phyloP scores from a whole-genome alignment of 2,888 invertebrate species.

The Cheilosia variabilis region DNA sequence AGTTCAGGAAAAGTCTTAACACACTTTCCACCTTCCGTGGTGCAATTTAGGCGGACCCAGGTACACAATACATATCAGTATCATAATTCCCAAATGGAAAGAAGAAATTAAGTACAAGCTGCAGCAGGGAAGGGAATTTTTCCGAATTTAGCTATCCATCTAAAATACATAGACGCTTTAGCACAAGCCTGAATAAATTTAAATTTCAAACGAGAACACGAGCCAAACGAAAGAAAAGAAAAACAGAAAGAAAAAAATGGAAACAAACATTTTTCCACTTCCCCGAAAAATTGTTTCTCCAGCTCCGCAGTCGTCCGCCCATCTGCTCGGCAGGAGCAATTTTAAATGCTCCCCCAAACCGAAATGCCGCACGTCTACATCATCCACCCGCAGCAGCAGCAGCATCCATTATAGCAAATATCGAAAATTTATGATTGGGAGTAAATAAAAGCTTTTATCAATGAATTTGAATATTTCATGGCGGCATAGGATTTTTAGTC shows the following conservation, averaged over 20 bases:
- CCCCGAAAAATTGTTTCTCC: conserved; percentile 50
- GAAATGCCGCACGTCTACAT: conserved; percentile 25
- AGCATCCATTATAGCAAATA: conserved; percentile 73
- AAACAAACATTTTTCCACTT: conserved; percentile 53
- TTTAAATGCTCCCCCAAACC: conserved; percentile 59
- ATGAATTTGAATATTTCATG: conserved; percentile 76
- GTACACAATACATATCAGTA: conserved; percentile 38
- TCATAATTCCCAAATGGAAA: conserved; percentile 71
- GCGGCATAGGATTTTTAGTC: conserved; percentile 73
- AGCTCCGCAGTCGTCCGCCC: conserved; percentile 22
- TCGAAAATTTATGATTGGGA: conserved; percentile 75
- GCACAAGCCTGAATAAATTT: conserved; percentile 73
- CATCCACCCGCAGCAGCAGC: conserved; percentile 14
- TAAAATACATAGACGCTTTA: conserved; percentile 63
- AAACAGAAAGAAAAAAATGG: background rate
- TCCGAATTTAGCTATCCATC: conserved; percentile 60
- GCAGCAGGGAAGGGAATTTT: conserved; percentile 50
- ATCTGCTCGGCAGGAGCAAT: conserved; percentile 53
- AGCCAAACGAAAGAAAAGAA: conserved; percentile 21
- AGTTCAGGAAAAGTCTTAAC: conserved; percentile 5
- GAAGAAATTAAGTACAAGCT: conserved; percentile 58
- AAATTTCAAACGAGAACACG: conserved; percentile 63
- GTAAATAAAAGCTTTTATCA: conserved; percentile 76
- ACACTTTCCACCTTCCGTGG: background rate
- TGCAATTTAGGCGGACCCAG: conserved; percentile 5